A percentile compares a stretch with the other conserved stretches of the same genome.
These are phyloP conservation scores for Steinernema carpocapsae DNA, from an alignment of 2,888 invertebrate species.

Conservation along the genomic window DNA sequence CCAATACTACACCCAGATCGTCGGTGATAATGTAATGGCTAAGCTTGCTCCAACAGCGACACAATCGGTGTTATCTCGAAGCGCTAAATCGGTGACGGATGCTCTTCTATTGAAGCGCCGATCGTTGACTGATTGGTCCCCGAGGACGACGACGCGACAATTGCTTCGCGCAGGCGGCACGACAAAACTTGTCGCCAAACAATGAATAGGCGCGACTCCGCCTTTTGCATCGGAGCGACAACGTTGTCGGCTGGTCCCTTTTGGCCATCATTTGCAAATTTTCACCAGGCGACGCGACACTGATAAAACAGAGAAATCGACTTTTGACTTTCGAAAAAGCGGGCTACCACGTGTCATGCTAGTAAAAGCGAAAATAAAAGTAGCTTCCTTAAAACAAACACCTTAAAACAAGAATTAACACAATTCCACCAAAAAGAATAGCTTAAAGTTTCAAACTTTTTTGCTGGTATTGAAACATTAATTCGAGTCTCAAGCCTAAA, in stretches of 20 bases:
- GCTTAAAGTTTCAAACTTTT: no score
- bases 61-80: conserved; percentile 10
- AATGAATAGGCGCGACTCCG: conserved; percentile 19
- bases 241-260: background rate
- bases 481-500: no score
- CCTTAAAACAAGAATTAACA: no score
- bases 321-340: background rate
- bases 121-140: conserved; percentile 30
- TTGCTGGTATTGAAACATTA: no score
- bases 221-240: background rate
- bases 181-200: conserved; percentile 35
- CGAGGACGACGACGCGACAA: conserved; percentile 16
- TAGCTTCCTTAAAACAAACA: no score
- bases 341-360: no score
- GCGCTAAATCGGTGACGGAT: conserved; percentile 33
- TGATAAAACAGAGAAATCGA: background rate
- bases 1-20: no score
- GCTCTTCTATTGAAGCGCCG: conserved; percentile 21
- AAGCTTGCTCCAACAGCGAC: background rate
- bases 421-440: no score
- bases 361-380: no score
- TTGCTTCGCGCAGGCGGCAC: conserved; percentile 20
- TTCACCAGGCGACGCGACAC: background rate
- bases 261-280: conserved; percentile 27
- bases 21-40: no score